Percentiles rank a stretch among this genome's conserved stretches.
Evolutionary conservation across 2,888 invertebrate genomes (phyloP).

Genomic region (Masnerella sp.): DNA sequence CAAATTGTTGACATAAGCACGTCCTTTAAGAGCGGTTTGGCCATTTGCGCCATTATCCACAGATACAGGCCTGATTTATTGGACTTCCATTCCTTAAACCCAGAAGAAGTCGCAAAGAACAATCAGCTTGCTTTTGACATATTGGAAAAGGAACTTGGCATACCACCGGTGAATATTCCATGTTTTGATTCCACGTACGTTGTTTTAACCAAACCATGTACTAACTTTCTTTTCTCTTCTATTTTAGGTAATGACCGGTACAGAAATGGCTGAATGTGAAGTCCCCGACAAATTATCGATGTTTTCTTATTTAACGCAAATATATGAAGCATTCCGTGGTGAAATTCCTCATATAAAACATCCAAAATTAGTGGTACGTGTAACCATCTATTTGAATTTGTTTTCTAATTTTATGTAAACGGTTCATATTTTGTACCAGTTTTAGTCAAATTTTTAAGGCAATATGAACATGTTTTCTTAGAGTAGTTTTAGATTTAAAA

Average conservation of each 20-base stretch:
- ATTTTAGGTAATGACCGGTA: constrained; percentile 83
- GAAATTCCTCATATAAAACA: constrained; percentile 92
- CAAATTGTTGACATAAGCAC: constrained; percentile 83
- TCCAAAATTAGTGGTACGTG: constrained; percentile 83
- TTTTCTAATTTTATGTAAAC: too few relatives aligned
- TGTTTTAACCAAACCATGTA: too few relatives aligned
- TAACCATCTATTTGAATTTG: too few relatives aligned
- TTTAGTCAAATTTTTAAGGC: too few relatives aligned
- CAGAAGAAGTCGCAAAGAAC: constrained; percentile 83
- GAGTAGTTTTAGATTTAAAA: too few relatives aligned
- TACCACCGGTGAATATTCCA: constrained; percentile 81
- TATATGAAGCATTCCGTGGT: constrained; percentile 93
- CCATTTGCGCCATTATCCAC: constrained; percentile 86
- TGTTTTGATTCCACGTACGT: too few relatives aligned
- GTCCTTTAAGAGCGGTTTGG: constrained; percentile 84
- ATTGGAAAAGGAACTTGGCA: constrained; percentile 90
- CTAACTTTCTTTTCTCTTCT: too few relatives aligned
- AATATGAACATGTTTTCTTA: too few relatives aligned
- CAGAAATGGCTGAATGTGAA: constrained; percentile 85
- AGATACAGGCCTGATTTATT: constrained; percentile 95
- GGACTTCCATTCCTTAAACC: constrained; percentile 84
- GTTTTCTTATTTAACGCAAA: constrained; percentile 90
- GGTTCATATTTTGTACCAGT: too few relatives aligned
- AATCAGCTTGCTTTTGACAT: constrained; percentile 92
- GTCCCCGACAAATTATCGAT: constrained; percentile 86